These are phyloP conservation scores for Chloroceryle aenea DNA, from an alignment of 2,113 vertebrate species.

Conservation along the genomic window DNA sequence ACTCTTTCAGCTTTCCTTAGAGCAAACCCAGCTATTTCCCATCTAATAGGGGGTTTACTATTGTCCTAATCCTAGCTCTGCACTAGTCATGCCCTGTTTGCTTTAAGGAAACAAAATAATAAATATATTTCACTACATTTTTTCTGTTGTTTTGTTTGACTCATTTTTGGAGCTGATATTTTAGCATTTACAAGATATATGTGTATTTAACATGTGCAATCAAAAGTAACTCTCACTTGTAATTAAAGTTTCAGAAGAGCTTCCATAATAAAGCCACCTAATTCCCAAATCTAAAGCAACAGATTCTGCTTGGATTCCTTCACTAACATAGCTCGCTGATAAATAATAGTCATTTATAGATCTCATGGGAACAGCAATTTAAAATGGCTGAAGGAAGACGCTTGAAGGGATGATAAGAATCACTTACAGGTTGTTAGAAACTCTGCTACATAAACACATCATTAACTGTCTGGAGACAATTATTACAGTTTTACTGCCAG, in stretches of 20 bases:
- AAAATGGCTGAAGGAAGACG: background rate
- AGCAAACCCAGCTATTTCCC: background rate
- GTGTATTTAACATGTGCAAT: background rate
- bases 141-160: background rate
- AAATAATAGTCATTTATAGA: background rate
- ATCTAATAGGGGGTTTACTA: background rate
- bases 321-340: background rate
- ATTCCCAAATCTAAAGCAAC: background rate
- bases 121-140: background rate
- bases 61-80: background rate
- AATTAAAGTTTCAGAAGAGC: background rate
- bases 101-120: background rate
- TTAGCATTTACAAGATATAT: background rate
- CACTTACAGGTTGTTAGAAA: background rate
- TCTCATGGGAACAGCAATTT: background rate
- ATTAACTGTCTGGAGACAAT: background rate
- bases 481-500: background rate
- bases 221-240: background rate
- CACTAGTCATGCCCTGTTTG: background rate
- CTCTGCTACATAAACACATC: background rate
- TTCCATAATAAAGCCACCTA: background rate
- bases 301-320: slow-evolving; percentile 5
- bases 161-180: background rate
- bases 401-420: background rate
- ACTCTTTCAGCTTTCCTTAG: background rate